phyloP scores from a whole-genome alignment of 2,888 invertebrate species.

The Xestoiulus laeticollis region DNA sequence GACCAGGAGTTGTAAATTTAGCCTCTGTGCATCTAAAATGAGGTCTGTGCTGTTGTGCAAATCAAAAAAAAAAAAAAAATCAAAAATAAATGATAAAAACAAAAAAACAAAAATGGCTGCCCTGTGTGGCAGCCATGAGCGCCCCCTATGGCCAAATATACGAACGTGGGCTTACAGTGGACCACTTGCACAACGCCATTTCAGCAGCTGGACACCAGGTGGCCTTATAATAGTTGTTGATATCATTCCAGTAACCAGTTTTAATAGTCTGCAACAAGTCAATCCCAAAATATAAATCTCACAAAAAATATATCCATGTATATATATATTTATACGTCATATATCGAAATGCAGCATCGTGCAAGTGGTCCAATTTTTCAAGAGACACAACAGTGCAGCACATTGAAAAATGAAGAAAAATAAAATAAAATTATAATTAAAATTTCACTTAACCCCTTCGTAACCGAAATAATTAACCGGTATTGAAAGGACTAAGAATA shows the following conservation, averaged over 20 bases:
- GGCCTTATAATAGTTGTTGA: conserved; percentile 48
- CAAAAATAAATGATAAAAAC: background rate
- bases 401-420: background rate
- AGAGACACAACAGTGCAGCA: conserved; percentile 39
- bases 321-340: background rate
- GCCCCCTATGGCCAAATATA: conserved; percentile 44
- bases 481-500: no score
- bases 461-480: no score
- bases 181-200: conserved; percentile 51
- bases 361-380: conserved; percentile 30
- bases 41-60: background rate
- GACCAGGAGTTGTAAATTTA: background rate
- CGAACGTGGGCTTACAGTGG: conserved; percentile 48
- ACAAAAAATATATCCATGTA: background rate
- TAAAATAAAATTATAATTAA: background rate
- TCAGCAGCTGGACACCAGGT: conserved; percentile 51
- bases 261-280: conserved; percentile 51
- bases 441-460: no score
- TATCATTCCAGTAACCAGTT: conserved; percentile 52
- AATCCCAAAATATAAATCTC: conserved; percentile 32
- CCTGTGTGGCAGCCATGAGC: background rate
- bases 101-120: background rate
- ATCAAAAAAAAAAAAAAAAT: background rate
- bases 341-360: conserved; percentile 41
- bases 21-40: background rate